Evolutionary conservation across 2,888 invertebrate genomes (phyloP).

Genomic region (Dryocosmus kuriphilus): DNA sequence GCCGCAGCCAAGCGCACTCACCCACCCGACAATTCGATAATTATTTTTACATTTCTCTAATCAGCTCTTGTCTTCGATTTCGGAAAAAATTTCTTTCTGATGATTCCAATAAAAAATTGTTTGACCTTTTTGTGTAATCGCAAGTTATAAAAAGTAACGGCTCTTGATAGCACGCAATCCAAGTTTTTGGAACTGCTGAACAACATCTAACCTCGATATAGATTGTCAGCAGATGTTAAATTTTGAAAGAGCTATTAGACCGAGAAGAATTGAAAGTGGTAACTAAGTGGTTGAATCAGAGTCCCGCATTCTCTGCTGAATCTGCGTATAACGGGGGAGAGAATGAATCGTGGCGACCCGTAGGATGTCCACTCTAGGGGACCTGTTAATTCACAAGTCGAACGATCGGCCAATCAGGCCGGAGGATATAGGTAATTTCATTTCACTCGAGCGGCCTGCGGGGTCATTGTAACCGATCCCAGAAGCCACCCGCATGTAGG

Average conservation of each 20-base stretch:
- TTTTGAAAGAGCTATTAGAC: background rate
- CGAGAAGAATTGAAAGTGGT: constrained; percentile 12
- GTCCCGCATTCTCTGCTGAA: constrained; percentile 42
- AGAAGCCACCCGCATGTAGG: constrained; percentile 66
- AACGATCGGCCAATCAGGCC: constrained; percentile 64
- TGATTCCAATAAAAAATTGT: no score
- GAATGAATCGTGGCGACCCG: constrained; percentile 49
- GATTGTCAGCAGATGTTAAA: background rate
- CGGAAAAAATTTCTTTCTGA: background rate
- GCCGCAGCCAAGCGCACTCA: constrained; percentile 55
- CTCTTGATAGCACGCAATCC: background rate
- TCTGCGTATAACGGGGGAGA: constrained; percentile 15
- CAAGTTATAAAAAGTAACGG: background rate
- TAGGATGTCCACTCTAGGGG: constrained; percentile 51
- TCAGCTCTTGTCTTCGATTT: constrained; percentile 64
- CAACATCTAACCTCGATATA: no score
- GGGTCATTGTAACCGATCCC: constrained; percentile 71
- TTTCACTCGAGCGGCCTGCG: constrained; percentile 61
- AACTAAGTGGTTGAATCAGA: constrained; percentile 39
- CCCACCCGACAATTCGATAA: constrained; percentile 72
- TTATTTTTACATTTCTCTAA: constrained; percentile 74
- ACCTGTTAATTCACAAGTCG: constrained; percentile 67
- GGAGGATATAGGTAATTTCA: constrained; percentile 71
- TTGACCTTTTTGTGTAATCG: no score
- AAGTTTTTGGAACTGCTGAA: background rate